Evolutionary conservation across 2,888 invertebrate genomes (phyloP), one percentile per base, ranked within the genome.

Genomic region (Adelognathus sp.): DNA sequence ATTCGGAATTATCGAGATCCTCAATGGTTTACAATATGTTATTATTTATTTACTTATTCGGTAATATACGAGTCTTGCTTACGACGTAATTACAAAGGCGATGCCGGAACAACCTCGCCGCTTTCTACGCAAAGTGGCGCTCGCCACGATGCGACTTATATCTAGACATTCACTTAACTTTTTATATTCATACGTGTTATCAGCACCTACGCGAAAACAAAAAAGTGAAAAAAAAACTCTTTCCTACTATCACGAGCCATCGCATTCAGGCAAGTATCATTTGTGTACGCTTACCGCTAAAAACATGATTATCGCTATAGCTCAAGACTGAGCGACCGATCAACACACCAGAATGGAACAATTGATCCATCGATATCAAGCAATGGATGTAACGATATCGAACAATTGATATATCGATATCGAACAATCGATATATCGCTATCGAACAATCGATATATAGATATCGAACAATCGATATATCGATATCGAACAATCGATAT

Each of bases 51-150:
- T 29, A 5, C 39, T 67, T 33, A 63, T 58, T 64, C 24, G 50
- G 27, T 71, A 69, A 70, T 60, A 56, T 64, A n/a, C n/a, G 60
- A 70, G 50, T 60, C 54, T 60, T 46, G 24, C 56, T 56, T 66
- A 71, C 71, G 66, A 71, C 60, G 54, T 66, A 54, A 71, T 75
- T 75, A 79, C 44, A 79, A 75, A 79, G 70, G 75, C 79, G 70
- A 75, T 60, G 46, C 21, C 21, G 70, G 63, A 39, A 67, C 70
- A 74, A 66, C 64, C 11, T 70, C 64, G 74, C n/a, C 70, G 61
- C 33, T 27, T 50, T 70, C 27, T 60, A 27, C 58, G 52, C 70
- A 44, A 54, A 67, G 18, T 36, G 29, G 21, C 44, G 31, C 52
- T 2, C 61, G 21, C 50, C 76, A 41, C 33, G 64, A 66, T 56